Evolutionary conservation across 2,113 vertebrate genomes (phyloP), one percentile per base, ranked within the genome.

Genomic region (Gulo gulo): DNA sequence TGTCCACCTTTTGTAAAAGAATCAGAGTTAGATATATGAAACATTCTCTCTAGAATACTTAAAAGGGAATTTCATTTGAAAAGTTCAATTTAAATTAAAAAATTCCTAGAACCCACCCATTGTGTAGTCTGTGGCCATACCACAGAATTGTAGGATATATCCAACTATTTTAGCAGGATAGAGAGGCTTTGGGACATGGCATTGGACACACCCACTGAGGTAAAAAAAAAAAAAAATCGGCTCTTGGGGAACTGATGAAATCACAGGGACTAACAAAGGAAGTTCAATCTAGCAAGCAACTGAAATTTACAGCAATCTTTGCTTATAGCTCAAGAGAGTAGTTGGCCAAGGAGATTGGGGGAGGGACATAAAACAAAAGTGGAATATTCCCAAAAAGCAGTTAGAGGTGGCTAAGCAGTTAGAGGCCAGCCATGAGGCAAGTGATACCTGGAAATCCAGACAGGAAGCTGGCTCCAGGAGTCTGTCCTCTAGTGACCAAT

Each of bases 391-490:
- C 42, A 96, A n/a, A 23, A 85, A 80, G 13, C 39, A n/a, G 24
- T 23, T 76, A 71, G 16, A 88, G 50, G 13, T 55, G 52, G 52
- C 52, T 55, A 85, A 80, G 11, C 45, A 42, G 24, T 23, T 69
- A 71, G 16, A 85, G 50, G 15, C 12, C 69, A 94, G 47, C 0
- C 0, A 18, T 21, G 31, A 86, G 39, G 6, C 63, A 85, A 80
- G 7, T 36, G 14, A 71, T 79, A 67, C 71, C 82, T 92, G 87
- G 80, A 97, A 96, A 94, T 82, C 14, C 16, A 92, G 39, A 78
- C 21, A 90, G 90, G 82, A 98, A 97, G 63, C 21, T 97, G 74
- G 39, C 39, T 94, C 65, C 52, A 26, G 3, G n/a, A 5, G 18
- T 63, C 63, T 55, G 10, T 87, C 21, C 21, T 88, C 61, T 20